Conservation (phyloP, 2,113 vertebrate species). For the Furnarius figulus region DNA sequence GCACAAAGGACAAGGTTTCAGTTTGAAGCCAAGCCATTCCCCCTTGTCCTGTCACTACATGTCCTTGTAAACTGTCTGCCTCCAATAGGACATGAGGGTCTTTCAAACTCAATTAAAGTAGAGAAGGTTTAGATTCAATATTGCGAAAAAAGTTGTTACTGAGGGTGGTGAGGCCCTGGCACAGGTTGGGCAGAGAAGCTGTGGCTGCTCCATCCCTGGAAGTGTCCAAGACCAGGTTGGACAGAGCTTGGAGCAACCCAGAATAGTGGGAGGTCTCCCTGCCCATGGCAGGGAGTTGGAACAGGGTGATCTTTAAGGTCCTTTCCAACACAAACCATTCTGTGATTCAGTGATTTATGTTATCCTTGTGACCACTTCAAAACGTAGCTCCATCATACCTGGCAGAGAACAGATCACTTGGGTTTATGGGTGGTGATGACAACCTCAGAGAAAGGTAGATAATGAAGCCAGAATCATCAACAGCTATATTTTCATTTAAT, state of each 20-base stretch:
- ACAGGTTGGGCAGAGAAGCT: not conserved
- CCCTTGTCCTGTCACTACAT: not conserved
- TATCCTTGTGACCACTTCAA: not conserved
- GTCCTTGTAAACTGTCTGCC: not conserved
- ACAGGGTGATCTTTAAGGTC: rapidly evolving
- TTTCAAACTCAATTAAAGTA: not conserved
- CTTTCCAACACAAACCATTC: not conserved
- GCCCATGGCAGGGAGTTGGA: not conserved
- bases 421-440: not conserved
- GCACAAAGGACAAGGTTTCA: not conserved
- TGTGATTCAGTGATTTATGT: rapidly evolving
- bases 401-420: not conserved
- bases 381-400: not conserved
- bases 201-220: not conserved
- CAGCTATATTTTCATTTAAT: not conserved
- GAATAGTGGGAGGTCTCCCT: rapidly evolving
- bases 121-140: not conserved
- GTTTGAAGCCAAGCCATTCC: not conserved
- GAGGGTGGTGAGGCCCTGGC: rapidly evolving
- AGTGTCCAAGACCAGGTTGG: rapidly evolving
- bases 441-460: not conserved
- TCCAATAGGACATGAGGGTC: rapidly evolving
- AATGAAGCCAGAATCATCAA: not conserved
- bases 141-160: not conserved
- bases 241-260: rapidly evolving